Conservation (phyloP, 1,140 invertebrate species). For the Ceratina calcarata region DNA sequence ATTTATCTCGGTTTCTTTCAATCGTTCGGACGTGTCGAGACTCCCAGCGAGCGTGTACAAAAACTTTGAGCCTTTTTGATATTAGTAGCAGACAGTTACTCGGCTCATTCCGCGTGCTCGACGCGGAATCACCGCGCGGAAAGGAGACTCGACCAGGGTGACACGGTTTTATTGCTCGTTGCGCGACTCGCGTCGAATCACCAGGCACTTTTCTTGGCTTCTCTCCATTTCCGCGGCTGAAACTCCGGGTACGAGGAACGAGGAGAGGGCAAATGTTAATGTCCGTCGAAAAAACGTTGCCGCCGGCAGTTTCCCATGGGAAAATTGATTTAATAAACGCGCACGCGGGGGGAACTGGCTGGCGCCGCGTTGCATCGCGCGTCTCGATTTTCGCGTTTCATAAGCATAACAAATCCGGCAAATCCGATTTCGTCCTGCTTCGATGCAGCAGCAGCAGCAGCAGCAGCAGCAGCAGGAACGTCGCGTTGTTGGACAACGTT, state of each 20-base stretch:
- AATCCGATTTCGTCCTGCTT: conserved; percentile 32
- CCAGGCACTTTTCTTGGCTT: background rate
- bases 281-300: conserved; percentile 25
- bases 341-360: background rate
- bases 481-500: conserved; percentile 30
- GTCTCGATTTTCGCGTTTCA: conserved; percentile 47
- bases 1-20: conserved; percentile 17
- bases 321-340: conserved; percentile 43
- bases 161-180: conserved; percentile 7
- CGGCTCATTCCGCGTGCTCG: background rate
- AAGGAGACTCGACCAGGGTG: background rate
- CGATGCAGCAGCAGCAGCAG: too few relatives aligned
- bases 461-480: background rate
- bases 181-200: conserved; percentile 18
- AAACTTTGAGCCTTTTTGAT: background rate
- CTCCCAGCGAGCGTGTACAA: background rate
- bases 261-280: conserved; percentile 17
- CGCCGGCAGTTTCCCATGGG: conserved; percentile 23
- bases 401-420: conserved; percentile 43
- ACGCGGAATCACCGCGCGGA: background rate
- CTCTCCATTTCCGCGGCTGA: background rate
- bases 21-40: background rate
- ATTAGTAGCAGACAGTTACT: background rate
- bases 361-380: conserved; percentile 1
- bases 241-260: too few relatives aligned